Percentiles rank a stretch among this genome's conserved stretches.
phyloP scores from a whole-genome alignment of 2,888 invertebrate genomes.

The Aphidius colemani region DNA sequence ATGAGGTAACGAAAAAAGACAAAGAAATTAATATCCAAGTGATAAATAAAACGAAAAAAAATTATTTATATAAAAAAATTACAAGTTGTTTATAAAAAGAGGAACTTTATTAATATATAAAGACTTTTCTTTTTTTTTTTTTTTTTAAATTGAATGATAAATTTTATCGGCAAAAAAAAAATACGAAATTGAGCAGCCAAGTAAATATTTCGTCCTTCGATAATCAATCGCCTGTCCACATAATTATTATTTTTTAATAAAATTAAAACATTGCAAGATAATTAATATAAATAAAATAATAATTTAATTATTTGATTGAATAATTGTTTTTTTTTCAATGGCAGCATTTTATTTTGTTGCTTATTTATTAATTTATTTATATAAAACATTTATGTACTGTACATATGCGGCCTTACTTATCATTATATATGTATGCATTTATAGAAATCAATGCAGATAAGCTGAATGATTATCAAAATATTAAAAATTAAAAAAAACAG shows the following conservation, averaged over 20 bases:
- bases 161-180: background rate
- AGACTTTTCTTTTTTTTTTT: background rate
- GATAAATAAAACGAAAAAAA: no score
- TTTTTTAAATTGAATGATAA: constrained; percentile 1
- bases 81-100: no score
- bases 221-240: constrained; percentile 33
- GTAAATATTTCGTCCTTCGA: constrained; percentile 30
- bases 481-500: no score
- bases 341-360: no score
- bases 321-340: background rate
- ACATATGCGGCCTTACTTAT: constrained; percentile 37
- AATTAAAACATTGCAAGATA: constrained; percentile 13
- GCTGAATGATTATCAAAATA: background rate
- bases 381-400: constrained; percentile 18
- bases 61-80: no score
- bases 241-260: constrained; percentile 21
- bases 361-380: background rate
- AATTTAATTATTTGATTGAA: constrained; percentile 17
- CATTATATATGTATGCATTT: constrained; percentile 27
- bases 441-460: constrained; percentile 6
- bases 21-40: background rate
- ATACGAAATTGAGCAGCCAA: background rate
- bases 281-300: background rate
- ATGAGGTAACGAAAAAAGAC: background rate
- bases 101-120: no score